phyloP scores from a whole-genome alignment of 2,888 invertebrate species.

The Trachelus iudaicus region DNA sequence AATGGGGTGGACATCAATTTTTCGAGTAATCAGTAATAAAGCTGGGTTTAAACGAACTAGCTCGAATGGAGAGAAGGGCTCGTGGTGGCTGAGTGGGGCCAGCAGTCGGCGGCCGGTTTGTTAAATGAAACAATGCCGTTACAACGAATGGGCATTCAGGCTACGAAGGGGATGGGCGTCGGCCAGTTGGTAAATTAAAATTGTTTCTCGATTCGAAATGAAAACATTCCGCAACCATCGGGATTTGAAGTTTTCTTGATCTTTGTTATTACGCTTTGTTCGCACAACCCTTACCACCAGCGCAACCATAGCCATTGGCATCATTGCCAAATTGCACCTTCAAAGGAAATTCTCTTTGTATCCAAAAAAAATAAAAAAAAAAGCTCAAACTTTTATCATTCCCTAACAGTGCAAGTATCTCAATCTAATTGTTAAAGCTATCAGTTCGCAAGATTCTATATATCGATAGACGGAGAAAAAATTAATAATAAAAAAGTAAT shows the following conservation, averaged over 20 bases:
- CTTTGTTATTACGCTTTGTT: not conserved
- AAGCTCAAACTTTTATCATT: not conserved
- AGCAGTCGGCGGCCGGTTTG: slow-evolving; percentile 49
- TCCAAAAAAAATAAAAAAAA: not conserved
- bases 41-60: slow-evolving; percentile 53
- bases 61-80: slow-evolving; percentile 15
- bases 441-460: not conserved
- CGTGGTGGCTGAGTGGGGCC: slow-evolving; percentile 13
- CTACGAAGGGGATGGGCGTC: slow-evolving; percentile 16
- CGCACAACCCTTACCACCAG: not conserved
- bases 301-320: not conserved
- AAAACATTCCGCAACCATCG: slow-evolving; percentile 41
- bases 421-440: not conserved
- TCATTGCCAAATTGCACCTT: not conserved
- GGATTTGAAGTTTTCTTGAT: slow-evolving; percentile 4
- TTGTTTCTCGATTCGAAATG: slow-evolving; percentile 53
- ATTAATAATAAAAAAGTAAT: too few relatives aligned
- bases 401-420: not conserved
- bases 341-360: not conserved
- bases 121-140: slow-evolving; percentile 61
- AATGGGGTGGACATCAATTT: slow-evolving; percentile 54
- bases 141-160: slow-evolving; percentile 57
- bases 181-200: slow-evolving; percentile 51
- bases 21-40: slow-evolving; percentile 61
- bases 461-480: not conserved